phyloP scores from a whole-genome alignment of 2,113 vertebrate genomes.

The Herpetotheres cachinnans region DNA sequence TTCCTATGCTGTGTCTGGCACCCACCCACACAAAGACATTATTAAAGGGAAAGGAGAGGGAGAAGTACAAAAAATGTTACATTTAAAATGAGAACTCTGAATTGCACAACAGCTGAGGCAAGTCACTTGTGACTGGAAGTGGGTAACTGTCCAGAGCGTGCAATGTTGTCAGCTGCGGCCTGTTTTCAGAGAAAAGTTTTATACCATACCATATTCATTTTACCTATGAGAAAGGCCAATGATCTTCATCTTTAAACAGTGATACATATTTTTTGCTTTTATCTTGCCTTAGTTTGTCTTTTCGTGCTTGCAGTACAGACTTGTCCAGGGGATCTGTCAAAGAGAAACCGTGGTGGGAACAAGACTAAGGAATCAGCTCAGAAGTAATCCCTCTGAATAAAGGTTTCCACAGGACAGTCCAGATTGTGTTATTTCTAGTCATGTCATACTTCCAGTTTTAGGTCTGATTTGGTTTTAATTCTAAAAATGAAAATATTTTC shows the following conservation, averaged over 20 bases:
- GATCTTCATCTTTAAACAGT: neutral
- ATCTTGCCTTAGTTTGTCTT: neutral
- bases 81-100: constrained; percentile 48
- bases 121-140: constrained; percentile 35
- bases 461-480: constrained; percentile 42
- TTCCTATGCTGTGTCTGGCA: constrained; percentile 25
- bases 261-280: neutral
- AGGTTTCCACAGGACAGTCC: constrained; percentile 7
- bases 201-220: neutral
- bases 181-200: neutral
- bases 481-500: constrained; percentile 43
- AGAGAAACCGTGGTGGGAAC: neutral
- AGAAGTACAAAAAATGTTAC: constrained; percentile 33
- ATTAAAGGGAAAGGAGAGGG: constrained; percentile 32
- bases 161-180: neutral
- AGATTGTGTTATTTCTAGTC: constrained; percentile 19
- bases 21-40: constrained; percentile 15
- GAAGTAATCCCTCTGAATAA: constrained; percentile 23
- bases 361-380: neutral
- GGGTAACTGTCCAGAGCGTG: neutral
- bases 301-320: neutral
- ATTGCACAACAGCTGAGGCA: constrained; percentile 48
- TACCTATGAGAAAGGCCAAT: neutral
- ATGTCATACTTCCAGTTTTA: constrained; percentile 33
- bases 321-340: neutral